Conservation (phyloP, 1,140 invertebrate genomes). For the Steinernema khuongi region DNA sequence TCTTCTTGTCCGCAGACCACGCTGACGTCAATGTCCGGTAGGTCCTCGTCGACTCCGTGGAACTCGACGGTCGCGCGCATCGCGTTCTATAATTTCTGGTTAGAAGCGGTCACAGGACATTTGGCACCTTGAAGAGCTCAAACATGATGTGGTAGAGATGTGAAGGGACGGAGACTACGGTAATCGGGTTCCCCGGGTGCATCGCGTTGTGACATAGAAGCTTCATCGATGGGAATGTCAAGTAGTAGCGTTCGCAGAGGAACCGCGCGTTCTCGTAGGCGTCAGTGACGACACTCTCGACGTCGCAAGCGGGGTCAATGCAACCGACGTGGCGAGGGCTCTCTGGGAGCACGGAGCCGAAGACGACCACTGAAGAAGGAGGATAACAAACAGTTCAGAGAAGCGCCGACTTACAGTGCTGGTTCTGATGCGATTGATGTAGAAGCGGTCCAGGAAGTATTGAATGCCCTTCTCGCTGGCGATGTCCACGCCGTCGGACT, state of each 20-base stretch:
- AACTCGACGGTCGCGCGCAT: constrained; percentile 91
- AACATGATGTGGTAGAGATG: constrained; percentile 98
- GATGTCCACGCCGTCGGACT: constrained; percentile 78
- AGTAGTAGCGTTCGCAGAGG: constrained; percentile 93
- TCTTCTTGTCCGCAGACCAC: constrained; percentile 87
- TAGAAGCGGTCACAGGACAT: not conserved
- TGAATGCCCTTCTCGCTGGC: constrained; percentile 87
- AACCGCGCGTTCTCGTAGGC: constrained; percentile 93
- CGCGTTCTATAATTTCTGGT: constrained; percentile 67
- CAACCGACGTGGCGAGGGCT: constrained; percentile 65
- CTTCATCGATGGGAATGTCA: constrained; percentile 77
- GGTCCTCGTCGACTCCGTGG: constrained; percentile 66
- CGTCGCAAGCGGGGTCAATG: constrained; percentile 72
- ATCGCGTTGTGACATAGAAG: constrained; percentile 64
- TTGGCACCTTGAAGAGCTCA: constrained; percentile 78
- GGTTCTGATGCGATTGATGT: constrained; percentile 97
- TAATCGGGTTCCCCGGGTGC: constrained; percentile 60
- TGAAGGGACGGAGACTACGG: constrained; percentile 89
- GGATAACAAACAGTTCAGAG: no score
- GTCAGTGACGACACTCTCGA: constrained; percentile 72
- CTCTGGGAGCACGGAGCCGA: constrained; percentile 31
- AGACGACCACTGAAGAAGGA: constrained; percentile 40
- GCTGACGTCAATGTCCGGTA: constrained; percentile 79
- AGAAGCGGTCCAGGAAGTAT: constrained; percentile 95
- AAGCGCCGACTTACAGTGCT: constrained; percentile 74